Evolutionary conservation across 2,888 invertebrate species (phyloP).

Genomic region (Phalera bucephala): DNA sequence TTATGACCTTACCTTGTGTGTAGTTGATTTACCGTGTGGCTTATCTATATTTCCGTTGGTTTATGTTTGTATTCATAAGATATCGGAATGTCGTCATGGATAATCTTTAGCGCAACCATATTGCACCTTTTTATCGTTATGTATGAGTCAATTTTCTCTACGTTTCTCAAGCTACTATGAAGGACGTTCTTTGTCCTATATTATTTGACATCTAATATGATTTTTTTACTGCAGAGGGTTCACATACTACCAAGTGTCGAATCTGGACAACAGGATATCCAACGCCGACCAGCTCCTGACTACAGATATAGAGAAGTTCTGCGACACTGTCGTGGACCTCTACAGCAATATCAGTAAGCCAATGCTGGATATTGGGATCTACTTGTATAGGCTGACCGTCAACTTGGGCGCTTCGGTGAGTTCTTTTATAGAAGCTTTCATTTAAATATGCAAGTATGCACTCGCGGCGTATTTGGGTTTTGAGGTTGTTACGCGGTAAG

Average conservation of each 20-base stretch:
- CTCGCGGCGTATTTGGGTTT: too few relatives aligned
- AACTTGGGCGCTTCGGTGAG: slow-evolving; percentile 91
- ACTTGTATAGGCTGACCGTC: slow-evolving; percentile 94
- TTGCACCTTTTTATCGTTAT: too few relatives aligned
- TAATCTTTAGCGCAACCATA: too few relatives aligned
- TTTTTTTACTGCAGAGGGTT: slow-evolving; percentile 86
- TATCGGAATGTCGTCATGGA: background rate
- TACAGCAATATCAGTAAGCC: slow-evolving; percentile 99
- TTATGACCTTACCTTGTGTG: too few relatives aligned
- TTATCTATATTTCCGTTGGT: background rate
- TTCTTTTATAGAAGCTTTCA: too few relatives aligned
- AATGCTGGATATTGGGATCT: slow-evolving; percentile 95
- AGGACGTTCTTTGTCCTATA: too few relatives aligned
- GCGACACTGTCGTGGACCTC: slow-evolving; percentile 96
- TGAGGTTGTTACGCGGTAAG: too few relatives aligned
- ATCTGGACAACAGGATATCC: slow-evolving; percentile 96
- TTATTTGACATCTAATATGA: too few relatives aligned
- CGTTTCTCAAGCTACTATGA: too few relatives aligned
- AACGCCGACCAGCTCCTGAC: slow-evolving; percentile 98
- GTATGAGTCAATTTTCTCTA: too few relatives aligned
- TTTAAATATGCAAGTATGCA: too few relatives aligned
- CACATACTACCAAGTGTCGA: slow-evolving; percentile 98
- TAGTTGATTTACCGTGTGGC: background rate
- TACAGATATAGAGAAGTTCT: slow-evolving; percentile 98
- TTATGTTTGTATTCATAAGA: background rate